Evolutionary conservation across 2,888 invertebrate species (phyloP).

Genomic region (Tanypteryx hageni): DNA sequence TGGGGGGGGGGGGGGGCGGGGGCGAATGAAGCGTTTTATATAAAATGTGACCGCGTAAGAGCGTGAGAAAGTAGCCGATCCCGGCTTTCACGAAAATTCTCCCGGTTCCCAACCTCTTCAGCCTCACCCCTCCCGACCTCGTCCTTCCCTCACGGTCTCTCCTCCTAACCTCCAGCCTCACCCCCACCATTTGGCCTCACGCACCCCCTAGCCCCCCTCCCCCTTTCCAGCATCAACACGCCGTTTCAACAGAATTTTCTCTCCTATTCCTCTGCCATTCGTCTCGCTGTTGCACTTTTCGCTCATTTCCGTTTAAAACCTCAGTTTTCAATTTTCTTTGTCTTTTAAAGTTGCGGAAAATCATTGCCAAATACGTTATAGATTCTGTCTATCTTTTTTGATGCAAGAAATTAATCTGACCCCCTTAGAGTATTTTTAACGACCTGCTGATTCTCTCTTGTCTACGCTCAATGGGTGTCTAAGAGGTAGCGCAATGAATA

Average conservation of each 20-base stretch:
- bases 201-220: not conserved
- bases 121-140: not conserved
- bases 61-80: constrained; percentile 62
- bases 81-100: constrained; percentile 58
- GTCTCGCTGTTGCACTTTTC: not conserved
- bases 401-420: too few species aligned
- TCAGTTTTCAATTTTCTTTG: not conserved
- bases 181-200: not conserved
- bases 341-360: not conserved
- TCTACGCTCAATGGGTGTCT: too few species aligned
- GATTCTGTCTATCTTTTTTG: too few species aligned
- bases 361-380: too few species aligned
- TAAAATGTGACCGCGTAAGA: constrained; percentile 64
- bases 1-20: not conserved
- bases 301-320: not conserved
- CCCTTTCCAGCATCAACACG: too few species aligned
- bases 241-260: not conserved
- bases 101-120: constrained; percentile 18
- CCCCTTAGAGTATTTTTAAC: too few species aligned
- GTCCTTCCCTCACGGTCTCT: not conserved
- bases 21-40: constrained; percentile 60
- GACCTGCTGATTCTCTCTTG: too few species aligned
- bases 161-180: not conserved
- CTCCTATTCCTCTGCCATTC: not conserved
- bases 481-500: too few species aligned